Conservation (phyloP, 2,888 invertebrate species). For the Julus scandinavius region DNA sequence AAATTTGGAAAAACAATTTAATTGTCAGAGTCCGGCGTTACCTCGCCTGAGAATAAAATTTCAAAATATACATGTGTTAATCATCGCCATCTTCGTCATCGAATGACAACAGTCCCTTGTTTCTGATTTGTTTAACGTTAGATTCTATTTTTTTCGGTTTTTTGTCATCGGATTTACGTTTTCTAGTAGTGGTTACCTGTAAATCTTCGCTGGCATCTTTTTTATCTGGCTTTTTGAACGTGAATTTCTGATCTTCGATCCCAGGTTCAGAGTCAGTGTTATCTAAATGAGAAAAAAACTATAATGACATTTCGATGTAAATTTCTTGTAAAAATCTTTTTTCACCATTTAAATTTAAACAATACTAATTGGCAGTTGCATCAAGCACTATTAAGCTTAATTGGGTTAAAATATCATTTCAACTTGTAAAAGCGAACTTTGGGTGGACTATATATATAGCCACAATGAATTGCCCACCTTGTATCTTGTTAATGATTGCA, state of each 20-base stretch:
- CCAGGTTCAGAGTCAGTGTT: slow-evolving; percentile 57
- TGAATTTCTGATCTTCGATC: slow-evolving; percentile 57
- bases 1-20: neutral
- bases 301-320: neutral
- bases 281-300: slow-evolving; percentile 5
- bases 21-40: neutral
- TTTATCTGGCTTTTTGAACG: slow-evolving; percentile 62
- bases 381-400: no score
- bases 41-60: neutral
- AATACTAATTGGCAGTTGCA: no score
- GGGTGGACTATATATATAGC: no score
- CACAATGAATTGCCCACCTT: neutral
- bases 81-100: slow-evolving; percentile 61
- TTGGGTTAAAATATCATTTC: no score
- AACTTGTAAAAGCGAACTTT: no score
- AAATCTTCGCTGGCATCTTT: slow-evolving; percentile 57
- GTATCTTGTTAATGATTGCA: slow-evolving; percentile 59
- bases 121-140: slow-evolving; percentile 61
- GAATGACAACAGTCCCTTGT: slow-evolving; percentile 63
- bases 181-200: slow-evolving; percentile 56
- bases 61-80: neutral
- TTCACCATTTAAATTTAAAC: neutral
- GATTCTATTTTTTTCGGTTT: slow-evolving; percentile 56
- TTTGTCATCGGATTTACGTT: slow-evolving; percentile 54
- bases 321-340: neutral